These are phyloP conservation scores for Bos javanicus DNA, from an alignment of 2,113 vertebrate genomes.

Conservation along the genomic window DNA sequence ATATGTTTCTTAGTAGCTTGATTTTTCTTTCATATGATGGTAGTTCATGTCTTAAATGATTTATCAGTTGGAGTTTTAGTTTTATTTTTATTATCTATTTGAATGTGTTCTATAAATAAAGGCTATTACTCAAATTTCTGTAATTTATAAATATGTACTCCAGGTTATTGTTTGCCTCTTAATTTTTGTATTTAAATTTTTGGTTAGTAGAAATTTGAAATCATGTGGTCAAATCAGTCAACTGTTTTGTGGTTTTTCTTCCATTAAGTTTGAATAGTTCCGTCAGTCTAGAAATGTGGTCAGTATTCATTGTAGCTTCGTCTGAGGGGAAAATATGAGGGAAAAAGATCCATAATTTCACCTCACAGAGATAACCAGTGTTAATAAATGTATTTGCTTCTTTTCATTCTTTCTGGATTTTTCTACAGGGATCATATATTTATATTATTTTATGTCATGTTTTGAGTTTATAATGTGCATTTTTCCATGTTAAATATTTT, in stretches of 20 bases:
- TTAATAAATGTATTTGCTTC: not conserved
- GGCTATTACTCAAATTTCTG: not conserved
- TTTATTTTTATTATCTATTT: conserved; percentile 15
- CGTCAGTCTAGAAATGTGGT: conserved; percentile 6
- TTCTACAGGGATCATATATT: not conserved
- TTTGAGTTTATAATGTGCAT: conserved; percentile 6
- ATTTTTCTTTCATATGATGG: conserved; percentile 2
- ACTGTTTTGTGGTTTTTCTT: conserved; percentile 20
- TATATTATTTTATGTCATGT: conserved; percentile 14
- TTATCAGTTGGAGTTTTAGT: not conserved
- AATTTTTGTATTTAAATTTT: not conserved
- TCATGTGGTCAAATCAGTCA: not conserved
- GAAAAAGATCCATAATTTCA: not conserved
- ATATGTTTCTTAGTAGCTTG: conserved; percentile 5
- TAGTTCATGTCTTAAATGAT: conserved; percentile 4
- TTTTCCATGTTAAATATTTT: conserved; percentile 16
- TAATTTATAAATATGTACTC: not conserved
- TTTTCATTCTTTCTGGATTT: conserved; percentile 16
- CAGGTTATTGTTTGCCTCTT: conserved; percentile 27
- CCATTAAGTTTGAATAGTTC: not conserved
- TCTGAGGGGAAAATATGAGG: not conserved
- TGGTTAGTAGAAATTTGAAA: not conserved
- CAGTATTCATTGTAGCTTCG: not conserved
- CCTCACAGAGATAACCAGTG: not conserved
- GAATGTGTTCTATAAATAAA: conserved; percentile 25